Base-by-base conservation (phyloP, 2,113 vertebrate genomes). In the Murina feae region DNA sequence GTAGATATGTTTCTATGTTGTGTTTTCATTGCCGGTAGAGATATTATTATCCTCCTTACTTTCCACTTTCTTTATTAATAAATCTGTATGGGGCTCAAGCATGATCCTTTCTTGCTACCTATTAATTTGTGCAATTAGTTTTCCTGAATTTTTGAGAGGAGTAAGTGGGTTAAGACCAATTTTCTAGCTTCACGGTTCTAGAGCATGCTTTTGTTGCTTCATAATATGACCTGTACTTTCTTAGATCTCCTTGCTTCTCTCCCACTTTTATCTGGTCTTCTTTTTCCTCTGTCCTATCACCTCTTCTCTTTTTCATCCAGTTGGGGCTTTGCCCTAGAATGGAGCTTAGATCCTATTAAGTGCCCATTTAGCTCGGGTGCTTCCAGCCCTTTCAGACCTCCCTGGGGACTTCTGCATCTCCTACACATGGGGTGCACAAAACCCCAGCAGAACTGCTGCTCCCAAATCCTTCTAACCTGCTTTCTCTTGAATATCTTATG, bases 391-490 rank as follows among this genome's bases (percentile, higher is more conserved):
- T 71, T 53, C 17, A 49, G 14, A 6, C 17, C 1, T 42, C 47
- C 8, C 30, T 53, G 49, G 11, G 30, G 7, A 39, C 23, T 37
- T 66, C 44, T 32, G 49, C 17, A 18, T 39, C 5, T 37, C 9
- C 0, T 18, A 6, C 3, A 0, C 12, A 8, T 1, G 1, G 4
- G 66, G 4, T 8, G 1, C 1, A 14, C 20, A 6, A 32, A 86
- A 5, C 2, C 39, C 21, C 55, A 69, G 30, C 20, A 60, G 47
- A 20, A 30, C 4, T 28, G 20, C 13, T 30, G 14, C 8, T 9
- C 4, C 42, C 39, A 37, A 42, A 35, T 39, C 12, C 66, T 80
- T 72, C 76, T 32, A 18, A 18, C 37, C 42, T 83, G 30, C 23
- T 10, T 88, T 30, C n/a, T 21, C 11, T 6, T n/a, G 16, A 83